These are phyloP conservation scores for Ceratosolen solmsi DNA, from an alignment of 1,140 invertebrate species.

Conservation along the genomic window DNA sequence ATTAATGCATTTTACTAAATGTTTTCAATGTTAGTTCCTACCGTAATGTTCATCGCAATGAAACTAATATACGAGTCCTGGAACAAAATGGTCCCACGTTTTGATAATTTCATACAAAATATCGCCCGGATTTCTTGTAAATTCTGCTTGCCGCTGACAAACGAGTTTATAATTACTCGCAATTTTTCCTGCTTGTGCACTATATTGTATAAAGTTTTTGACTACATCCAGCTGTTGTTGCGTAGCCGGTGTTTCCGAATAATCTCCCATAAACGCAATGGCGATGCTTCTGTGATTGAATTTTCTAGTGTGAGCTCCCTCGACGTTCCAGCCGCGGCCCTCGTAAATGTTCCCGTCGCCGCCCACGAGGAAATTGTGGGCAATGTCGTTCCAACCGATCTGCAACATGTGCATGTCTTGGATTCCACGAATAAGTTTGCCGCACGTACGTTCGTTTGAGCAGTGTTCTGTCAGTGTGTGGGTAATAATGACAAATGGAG, in stretches of 20 bases:
- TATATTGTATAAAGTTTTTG: slow-evolving; percentile 76
- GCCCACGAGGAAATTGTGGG: slow-evolving; percentile 86
- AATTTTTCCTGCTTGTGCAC: neutral
- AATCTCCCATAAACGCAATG: slow-evolving; percentile 78
- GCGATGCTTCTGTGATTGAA: slow-evolving; percentile 84
- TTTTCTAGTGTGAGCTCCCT: slow-evolving; percentile 81
- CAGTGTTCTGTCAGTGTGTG: slow-evolving; percentile 78
- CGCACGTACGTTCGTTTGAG: slow-evolving; percentile 71
- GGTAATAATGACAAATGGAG: slow-evolving; percentile 84
- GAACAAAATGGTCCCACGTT: too few species aligned
- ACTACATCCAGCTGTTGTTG: slow-evolving; percentile 75
- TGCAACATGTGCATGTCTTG: slow-evolving; percentile 84
- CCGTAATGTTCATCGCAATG: too few species aligned
- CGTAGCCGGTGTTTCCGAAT: slow-evolving; percentile 25
- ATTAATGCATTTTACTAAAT: too few species aligned
- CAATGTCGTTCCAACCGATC: slow-evolving; percentile 79
- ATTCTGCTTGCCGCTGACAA: neutral
- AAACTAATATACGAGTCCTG: too few species aligned
- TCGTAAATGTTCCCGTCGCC: slow-evolving; percentile 84
- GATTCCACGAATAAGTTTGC: slow-evolving; percentile 74
- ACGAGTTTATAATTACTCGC: neutral
- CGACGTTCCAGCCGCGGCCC: slow-evolving; percentile 82
- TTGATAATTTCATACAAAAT: too few species aligned
- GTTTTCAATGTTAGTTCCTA: too few species aligned
- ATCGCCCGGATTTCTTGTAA: too few species aligned